Conservation (phyloP, 2,797 vertebrate species). For the Pteronotus mesoamericanus region DNA sequence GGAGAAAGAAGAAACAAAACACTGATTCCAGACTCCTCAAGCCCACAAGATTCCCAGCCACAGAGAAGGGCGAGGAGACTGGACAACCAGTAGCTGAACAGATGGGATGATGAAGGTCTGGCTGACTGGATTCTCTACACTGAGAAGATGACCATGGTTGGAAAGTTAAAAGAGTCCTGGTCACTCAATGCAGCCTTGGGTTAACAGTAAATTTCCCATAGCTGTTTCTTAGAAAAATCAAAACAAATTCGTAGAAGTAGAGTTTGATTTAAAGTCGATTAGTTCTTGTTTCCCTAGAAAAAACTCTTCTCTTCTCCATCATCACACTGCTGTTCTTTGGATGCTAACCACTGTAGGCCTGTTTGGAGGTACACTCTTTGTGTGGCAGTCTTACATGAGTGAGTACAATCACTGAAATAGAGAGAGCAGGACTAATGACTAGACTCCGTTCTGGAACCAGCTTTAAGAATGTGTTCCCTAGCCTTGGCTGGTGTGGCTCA, state of each 20-base stretch:
- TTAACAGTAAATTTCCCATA: background rate
- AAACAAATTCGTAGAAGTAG: background rate
- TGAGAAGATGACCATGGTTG: background rate
- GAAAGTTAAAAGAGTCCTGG: background rate
- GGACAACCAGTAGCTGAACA: background rate
- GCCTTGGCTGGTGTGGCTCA: background rate
- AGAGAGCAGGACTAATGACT: background rate
- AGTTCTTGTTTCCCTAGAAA: background rate
- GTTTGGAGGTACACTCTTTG: background rate
- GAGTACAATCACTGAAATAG: background rate
- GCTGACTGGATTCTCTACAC: background rate
- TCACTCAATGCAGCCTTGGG: background rate
- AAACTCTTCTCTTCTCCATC: background rate
- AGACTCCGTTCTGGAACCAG: background rate
- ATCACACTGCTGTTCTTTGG: background rate
- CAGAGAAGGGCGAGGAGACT: background rate
- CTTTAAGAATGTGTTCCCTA: background rate
- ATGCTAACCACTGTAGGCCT: background rate
- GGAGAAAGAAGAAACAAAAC: background rate
- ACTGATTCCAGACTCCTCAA: background rate
- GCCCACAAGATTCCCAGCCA: background rate
- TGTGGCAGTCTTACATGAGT: background rate
- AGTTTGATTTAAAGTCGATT: background rate
- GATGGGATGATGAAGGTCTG: background rate
- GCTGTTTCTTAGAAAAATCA: conserved; percentile 14